A percentile compares a stretch with the other conserved stretches of the same genome.
These are phyloP conservation scores for Noctua fimbriata DNA, from an alignment of 2,888 invertebrate species.

Conservation along the genomic window DNA sequence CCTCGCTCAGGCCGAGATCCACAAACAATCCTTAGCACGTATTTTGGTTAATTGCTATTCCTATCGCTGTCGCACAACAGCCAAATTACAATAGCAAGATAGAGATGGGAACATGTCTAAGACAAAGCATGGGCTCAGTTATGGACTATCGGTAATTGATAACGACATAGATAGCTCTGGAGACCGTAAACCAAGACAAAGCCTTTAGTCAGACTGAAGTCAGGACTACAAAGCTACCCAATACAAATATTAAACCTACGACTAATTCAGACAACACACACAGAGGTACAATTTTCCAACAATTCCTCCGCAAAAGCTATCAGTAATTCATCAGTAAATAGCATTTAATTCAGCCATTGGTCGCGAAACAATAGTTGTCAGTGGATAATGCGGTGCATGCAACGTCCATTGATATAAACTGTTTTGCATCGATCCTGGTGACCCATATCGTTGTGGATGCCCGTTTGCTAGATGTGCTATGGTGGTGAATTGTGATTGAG, in stretches of 20 bases:
- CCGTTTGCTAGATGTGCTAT: conserved; percentile 36
- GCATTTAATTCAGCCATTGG: conserved; percentile 58
- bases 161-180: background rate
- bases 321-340: conserved; percentile 65
- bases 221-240: background rate
- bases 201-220: background rate
- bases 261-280: conserved; percentile 12
- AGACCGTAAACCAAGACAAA: background rate
- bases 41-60: background rate
- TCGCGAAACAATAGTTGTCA: conserved; percentile 58
- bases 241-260: background rate
- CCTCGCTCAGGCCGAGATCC: background rate
- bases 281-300: conserved; percentile 33
- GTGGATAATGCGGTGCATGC: conserved; percentile 55
- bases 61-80: background rate
- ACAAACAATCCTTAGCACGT: background rate
- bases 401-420: conserved; percentile 58
- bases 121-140: background rate
- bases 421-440: conserved; percentile 61
- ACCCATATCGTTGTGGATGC: conserved; percentile 45
- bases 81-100: background rate
- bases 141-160: background rate
- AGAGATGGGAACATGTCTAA: background rate
- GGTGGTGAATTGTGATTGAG: background rate
- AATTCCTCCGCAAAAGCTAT: conserved; percentile 49